A percentile compares a stretch with the other conserved stretches of the same genome.
phyloP scores from a whole-genome alignment of 2,797 vertebrate genomes.

The Lates japonicus region DNA sequence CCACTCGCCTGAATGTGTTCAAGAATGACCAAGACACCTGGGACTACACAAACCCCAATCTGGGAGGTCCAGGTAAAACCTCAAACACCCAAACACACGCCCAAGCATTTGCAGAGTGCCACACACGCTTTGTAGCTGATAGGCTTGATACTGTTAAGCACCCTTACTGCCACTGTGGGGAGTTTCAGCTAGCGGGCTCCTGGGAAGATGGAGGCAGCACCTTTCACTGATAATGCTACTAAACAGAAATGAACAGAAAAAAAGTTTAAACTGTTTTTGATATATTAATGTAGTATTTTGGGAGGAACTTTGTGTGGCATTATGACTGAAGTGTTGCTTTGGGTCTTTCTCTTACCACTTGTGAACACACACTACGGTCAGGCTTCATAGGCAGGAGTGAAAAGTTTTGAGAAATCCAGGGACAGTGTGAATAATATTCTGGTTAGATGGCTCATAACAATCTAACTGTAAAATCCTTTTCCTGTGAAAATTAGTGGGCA shows the following conservation, averaged over 20 bases:
- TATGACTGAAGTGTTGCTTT: conserved; percentile 60
- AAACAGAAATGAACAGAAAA: not conserved
- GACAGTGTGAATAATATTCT: not conserved
- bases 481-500: not conserved
- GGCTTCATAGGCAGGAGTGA: not conserved
- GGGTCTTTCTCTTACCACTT: conserved; percentile 9
- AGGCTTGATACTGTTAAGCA: conserved; percentile 52
- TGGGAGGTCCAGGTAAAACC: conserved; percentile 94
- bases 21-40: conserved; percentile 99
- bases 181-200: conserved; percentile 33
- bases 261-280: not conserved
- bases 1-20: conserved; percentile 96
- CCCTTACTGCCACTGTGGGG: conserved; percentile 75
- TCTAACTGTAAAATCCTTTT: not conserved
- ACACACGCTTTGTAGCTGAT: conserved; percentile 6
- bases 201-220: conserved; percentile 33
- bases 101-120: not conserved
- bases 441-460: not conserved
- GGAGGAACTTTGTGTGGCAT: conserved; percentile 35
- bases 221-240: conserved; percentile 59
- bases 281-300: not conserved
- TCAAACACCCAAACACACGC: not conserved
- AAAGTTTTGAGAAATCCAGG: not conserved
- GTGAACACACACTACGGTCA: not conserved
- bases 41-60: conserved; percentile 97